Evolutionary conservation across 2,797 vertebrate genomes (phyloP).

Genomic region (Garrulus glandarius): DNA sequence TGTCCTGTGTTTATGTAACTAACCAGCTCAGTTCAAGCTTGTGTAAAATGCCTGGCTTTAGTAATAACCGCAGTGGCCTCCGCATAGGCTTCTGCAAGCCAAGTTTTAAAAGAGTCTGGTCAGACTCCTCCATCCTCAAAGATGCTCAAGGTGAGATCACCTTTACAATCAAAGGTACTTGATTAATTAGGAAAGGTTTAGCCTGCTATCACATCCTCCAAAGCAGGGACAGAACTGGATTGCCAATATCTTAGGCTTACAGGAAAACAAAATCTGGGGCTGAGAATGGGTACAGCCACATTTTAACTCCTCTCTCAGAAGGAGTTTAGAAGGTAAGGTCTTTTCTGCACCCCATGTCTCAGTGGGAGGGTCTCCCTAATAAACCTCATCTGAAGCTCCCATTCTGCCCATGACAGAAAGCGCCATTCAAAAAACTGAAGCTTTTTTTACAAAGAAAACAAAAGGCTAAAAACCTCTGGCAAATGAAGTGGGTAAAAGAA

Average conservation of each 20-base stretch:
- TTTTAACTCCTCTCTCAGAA: neutral
- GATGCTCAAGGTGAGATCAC: neutral
- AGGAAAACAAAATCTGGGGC: neutral
- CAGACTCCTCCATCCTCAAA: neutral
- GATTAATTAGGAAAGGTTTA: neutral
- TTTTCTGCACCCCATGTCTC: neutral
- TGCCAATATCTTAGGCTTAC: neutral
- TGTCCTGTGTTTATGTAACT: neutral
- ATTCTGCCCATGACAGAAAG: neutral
- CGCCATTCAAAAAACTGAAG: neutral
- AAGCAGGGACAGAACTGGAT: neutral
- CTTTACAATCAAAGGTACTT: neutral
- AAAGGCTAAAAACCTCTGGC: neutral
- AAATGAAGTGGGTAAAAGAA: neutral
- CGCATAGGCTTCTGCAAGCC: neutral
- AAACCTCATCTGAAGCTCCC: neutral
- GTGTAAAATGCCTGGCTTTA: neutral
- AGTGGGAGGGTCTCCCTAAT: neutral
- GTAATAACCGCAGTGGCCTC: neutral
- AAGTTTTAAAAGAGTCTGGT: neutral
- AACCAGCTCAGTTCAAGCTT: neutral
- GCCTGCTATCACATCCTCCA: neutral
- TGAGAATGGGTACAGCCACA: neutral
- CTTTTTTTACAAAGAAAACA: neutral
- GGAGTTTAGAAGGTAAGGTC: neutral